Evolutionary conservation across 1,140 invertebrate species (phyloP), one percentile per base, ranked within the genome.

Genomic region (Drosophila carrolli): DNA sequence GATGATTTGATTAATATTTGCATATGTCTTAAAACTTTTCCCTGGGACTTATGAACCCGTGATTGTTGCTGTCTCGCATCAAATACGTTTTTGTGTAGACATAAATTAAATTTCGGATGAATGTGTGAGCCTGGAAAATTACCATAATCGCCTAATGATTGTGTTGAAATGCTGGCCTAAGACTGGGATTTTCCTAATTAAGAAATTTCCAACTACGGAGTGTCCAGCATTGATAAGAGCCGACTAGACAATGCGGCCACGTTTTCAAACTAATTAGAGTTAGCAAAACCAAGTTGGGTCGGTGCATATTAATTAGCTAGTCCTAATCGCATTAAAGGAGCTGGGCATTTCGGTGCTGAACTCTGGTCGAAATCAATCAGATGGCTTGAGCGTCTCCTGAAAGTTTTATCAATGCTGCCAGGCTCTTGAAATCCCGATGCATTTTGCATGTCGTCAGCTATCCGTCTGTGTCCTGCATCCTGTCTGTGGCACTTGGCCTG

Each of bases 91-190:
- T 50, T 16, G 41, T n/a, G 38, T 58, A 14, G 2, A 13, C 48
- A 66, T 50, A 71, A 75, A 81, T 86, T 72, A 70, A 46, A 76
- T 79, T 63, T 70, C 3, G 59, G 46, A 71, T 41, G 48, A 29
- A 48, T 16, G 16, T 37, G 35, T 27, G 38, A 14, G 27, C 19
- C 9, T 13, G 19, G 13, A 19, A 37, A 63, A 82, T 88, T 80
- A 79, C 53, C 83, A 88, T 88, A 86, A 88, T 88, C 80, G 67
- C 65, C 62, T 83, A 79, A 77, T 73, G 60, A 66, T 55, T 53
- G 38, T 50, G 59, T 23, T 65, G 46, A 54, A 74, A 78, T 58
- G 35, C 16, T 53, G 16, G 11, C n/a, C 29, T 29, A 11, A 37
- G 35, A 9, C 44, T 13, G 4, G 8, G 23, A 27, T n/a, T 37